Percentiles rank a stretch among this genome's conserved stretches.
Evolutionary conservation across 2,113 vertebrate genomes (phyloP).

Genomic region (Gallinago paraguaiae): DNA sequence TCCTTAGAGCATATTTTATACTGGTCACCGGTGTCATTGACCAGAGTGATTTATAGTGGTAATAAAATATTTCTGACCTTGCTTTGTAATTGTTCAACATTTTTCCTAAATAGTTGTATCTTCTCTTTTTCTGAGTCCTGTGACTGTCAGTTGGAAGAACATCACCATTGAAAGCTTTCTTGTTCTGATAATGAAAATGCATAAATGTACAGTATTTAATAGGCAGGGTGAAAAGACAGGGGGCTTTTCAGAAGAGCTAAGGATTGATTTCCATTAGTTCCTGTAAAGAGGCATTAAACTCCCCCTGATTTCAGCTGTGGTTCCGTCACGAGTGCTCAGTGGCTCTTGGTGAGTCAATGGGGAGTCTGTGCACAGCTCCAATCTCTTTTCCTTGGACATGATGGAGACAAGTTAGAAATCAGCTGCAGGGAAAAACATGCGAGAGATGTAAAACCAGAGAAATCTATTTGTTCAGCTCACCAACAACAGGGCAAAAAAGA

Average conservation of each 20-base stretch:
- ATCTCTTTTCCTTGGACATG: neutral
- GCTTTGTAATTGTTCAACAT: neutral
- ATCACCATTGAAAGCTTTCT: neutral
- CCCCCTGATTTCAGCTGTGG: neutral
- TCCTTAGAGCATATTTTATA: neutral
- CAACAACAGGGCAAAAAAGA: accelerated
- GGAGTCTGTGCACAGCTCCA: neutral
- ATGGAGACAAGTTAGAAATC: neutral
- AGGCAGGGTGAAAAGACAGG: neutral
- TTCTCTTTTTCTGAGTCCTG: neutral
- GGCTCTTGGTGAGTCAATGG: neutral
- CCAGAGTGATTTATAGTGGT: neutral
- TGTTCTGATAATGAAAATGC: neutral
- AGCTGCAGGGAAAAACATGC: neutral
- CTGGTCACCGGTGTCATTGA: neutral
- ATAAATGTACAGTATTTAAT: neutral
- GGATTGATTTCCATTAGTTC: neutral
- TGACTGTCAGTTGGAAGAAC: neutral
- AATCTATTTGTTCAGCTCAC: neutral
- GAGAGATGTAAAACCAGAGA: neutral
- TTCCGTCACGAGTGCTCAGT: neutral
- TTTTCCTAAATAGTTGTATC: neutral
- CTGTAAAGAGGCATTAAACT: neutral
- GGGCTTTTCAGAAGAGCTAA: neutral
- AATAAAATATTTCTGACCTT: neutral